phyloP scores from a whole-genome alignment of 1,140 invertebrate genomes.

The Drosophila lacteicornis region DNA sequence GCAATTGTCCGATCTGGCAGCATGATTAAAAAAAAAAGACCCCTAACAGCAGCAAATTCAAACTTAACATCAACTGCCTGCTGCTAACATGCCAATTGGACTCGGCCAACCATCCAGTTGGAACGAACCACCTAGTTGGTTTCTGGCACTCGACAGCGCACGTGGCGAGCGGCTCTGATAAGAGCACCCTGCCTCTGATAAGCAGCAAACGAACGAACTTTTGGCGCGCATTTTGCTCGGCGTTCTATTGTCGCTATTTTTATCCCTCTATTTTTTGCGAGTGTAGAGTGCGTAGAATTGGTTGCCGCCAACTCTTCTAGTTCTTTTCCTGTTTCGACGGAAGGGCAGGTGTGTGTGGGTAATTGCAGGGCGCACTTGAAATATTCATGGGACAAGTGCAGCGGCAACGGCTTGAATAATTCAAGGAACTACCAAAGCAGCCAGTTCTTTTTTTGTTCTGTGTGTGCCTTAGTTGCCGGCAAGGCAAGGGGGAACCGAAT shows the following conservation, averaged over 20 bases:
- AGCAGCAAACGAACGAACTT: conserved; percentile 31
- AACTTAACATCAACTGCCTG: no score
- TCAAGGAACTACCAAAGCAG: conserved; percentile 34
- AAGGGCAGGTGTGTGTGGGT: conserved; percentile 16
- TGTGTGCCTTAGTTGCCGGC: not conserved
- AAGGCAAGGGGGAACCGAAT: not conserved
- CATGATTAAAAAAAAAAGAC: no score
- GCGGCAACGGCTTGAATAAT: conserved; percentile 39
- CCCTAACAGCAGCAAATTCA: no score
- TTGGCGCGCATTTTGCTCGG: conserved; percentile 64
- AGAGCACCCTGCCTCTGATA: not conserved
- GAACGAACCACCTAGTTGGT: conserved; percentile 52
- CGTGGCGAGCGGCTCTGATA: not conserved
- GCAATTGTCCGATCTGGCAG: no score
- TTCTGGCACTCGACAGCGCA: conserved; percentile 58
- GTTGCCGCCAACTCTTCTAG: not conserved
- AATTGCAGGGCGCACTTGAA: conserved; percentile 62
- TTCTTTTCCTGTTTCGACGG: not conserved
- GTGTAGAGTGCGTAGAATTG: conserved; percentile 6
- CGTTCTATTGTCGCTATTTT: conserved; percentile 7
- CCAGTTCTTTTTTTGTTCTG: conserved; percentile 31
- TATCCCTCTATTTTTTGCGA: conserved; percentile 14
- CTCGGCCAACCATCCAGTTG: conserved; percentile 40
- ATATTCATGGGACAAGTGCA: conserved; percentile 63
- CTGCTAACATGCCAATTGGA: conserved; percentile 34